phyloP scores from a whole-genome alignment of 1,140 invertebrate species.

The Bactericera cockerelli region DNA sequence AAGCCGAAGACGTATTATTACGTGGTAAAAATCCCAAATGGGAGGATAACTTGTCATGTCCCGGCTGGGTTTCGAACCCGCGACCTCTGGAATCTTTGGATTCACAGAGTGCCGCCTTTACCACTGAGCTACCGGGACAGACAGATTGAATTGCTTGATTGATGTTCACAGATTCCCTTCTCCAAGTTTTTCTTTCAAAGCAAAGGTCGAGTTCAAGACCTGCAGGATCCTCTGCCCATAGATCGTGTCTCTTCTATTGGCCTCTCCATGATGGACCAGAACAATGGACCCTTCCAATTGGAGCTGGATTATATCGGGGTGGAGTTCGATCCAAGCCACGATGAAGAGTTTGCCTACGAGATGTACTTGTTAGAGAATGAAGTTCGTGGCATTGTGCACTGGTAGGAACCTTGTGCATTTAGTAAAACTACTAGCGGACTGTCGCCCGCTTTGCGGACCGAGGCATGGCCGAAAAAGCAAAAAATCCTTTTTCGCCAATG shows the following conservation, averaged over 20 bases:
- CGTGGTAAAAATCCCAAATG: too few relatives aligned
- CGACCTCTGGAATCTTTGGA: too few relatives aligned
- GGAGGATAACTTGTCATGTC: too few relatives aligned
- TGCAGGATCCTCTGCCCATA: slow-evolving; percentile 43
- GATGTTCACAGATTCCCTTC: slow-evolving; percentile 86
- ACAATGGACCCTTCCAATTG: slow-evolving; percentile 64
- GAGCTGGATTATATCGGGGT: slow-evolving; percentile 90
- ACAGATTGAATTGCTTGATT: too few relatives aligned
- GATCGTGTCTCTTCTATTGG: slow-evolving; percentile 52
- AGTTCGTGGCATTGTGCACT: not conserved
- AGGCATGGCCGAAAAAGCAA: too few relatives aligned
- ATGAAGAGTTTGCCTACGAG: slow-evolving; percentile 83
- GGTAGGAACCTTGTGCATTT: not conserved
- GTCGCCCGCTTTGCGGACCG: too few relatives aligned
- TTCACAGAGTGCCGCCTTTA: too few relatives aligned
- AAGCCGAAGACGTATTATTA: too few relatives aligned
- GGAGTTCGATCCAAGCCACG: slow-evolving; percentile 53
- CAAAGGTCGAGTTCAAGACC: slow-evolving; percentile 78
- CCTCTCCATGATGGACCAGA: slow-evolving; percentile 59
- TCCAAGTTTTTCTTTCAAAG: slow-evolving; percentile 75
- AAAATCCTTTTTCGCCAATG: too few relatives aligned
- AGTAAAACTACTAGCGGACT: too few relatives aligned
- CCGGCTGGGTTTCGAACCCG: too few relatives aligned
- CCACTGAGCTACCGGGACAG: too few relatives aligned
- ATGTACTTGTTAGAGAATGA: slow-evolving; percentile 38